phyloP scores from a whole-genome alignment of 2,113 vertebrate species.

The Choloepus hoffmanni region DNA sequence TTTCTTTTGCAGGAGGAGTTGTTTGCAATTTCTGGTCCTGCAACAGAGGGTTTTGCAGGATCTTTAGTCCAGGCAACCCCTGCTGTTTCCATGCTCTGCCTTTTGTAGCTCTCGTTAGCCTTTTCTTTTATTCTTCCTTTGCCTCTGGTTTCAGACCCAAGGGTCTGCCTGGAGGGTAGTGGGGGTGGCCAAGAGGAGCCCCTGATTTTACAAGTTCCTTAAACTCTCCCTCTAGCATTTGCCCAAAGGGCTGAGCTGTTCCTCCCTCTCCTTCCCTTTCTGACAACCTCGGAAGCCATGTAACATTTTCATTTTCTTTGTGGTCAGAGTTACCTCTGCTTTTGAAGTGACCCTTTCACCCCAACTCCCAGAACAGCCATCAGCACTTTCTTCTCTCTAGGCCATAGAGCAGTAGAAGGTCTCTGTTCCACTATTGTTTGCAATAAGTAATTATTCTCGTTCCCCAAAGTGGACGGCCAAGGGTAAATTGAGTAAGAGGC shows the following conservation, averaged over 20 bases:
- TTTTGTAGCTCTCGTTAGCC: background rate
- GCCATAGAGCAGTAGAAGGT: conserved; percentile 48
- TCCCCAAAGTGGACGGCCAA: background rate
- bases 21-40: background rate
- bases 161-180: conserved; percentile 37
- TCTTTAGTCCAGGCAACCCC: background rate
- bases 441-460: conserved; percentile 59
- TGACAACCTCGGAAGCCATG: background rate
- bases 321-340: conserved; percentile 47
- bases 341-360: conserved; percentile 52
- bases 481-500: background rate
- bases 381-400: background rate
- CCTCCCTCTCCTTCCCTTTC: background rate
- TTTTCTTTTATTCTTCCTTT: conserved; percentile 55
- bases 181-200: background rate
- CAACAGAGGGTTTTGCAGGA: background rate
- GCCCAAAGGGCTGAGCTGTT: background rate
- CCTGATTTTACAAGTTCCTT: conserved; percentile 61
- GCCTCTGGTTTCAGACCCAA: conserved; percentile 38
- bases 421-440: conserved; percentile 18
- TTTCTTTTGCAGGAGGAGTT: background rate
- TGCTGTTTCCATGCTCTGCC: background rate
- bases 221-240: conserved; percentile 25
- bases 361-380: conserved; percentile 41
- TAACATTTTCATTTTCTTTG: conserved; percentile 36